Percentiles rank a stretch among this genome's conserved stretches.
These are phyloP conservation scores for Drosophila crucigera DNA, from an alignment of 2,888 invertebrate genomes.

Conservation along the genomic window DNA sequence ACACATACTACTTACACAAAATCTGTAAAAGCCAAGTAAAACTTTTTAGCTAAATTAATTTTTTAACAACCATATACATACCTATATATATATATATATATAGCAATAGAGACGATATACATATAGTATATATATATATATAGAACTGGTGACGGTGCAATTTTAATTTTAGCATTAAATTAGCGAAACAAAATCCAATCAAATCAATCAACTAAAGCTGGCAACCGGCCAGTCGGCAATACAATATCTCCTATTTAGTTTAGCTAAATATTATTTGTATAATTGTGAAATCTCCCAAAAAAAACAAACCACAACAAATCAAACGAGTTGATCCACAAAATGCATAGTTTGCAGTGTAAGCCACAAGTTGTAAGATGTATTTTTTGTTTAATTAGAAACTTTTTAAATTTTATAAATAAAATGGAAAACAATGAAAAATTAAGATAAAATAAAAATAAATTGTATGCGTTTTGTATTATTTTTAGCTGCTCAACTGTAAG, in stretches of 20 bases:
- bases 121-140: constrained; percentile 45
- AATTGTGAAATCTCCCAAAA: constrained; percentile 56
- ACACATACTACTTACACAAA: constrained; percentile 18
- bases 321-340: constrained; percentile 27
- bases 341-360: constrained; percentile 46
- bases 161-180: constrained; percentile 75
- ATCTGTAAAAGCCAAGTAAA: constrained; percentile 72
- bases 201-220: constrained; percentile 29
- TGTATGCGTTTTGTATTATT: background rate
- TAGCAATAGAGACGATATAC: constrained; percentile 39
- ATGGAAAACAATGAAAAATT: constrained; percentile 50
- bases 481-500: background rate
- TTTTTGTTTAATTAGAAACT: constrained; percentile 75
- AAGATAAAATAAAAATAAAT: constrained; percentile 23
- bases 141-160: constrained; percentile 82
- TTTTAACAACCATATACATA: constrained; percentile 59
- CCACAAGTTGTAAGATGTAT: constrained; percentile 57
- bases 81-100: constrained; percentile 52
- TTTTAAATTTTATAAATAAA: constrained; percentile 79
- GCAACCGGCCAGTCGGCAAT: constrained; percentile 42
- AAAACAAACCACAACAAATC: constrained; percentile 12
- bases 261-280: constrained; percentile 65
- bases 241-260: constrained; percentile 61
- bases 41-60: constrained; percentile 82
- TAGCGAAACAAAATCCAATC: constrained; percentile 56